Evolutionary conservation across 1,140 invertebrate species (phyloP), one percentile per base, ranked within the genome.

Genomic region (Halictus rubicundus): DNA sequence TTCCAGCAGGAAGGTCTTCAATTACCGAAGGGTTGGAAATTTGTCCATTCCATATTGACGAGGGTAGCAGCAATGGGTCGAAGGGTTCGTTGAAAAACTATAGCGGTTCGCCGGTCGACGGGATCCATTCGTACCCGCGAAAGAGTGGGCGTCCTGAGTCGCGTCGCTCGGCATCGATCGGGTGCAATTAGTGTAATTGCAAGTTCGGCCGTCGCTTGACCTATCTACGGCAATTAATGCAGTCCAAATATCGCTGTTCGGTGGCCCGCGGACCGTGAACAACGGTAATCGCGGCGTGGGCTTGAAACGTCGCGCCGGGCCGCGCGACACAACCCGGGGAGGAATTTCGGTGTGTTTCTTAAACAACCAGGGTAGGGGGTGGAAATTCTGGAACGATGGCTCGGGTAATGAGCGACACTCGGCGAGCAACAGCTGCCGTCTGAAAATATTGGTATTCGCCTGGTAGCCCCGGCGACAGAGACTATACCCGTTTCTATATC

Each of bases 391-490:
- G 64, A 66, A 66, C 16, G 27, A 25, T 42, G 42, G 46, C 39
- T 42, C 16, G 12, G 46, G 42, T 78, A 78, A 78, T 32, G 76
- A 78, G 57, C 46, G 60, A 42, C 46, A 27, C 59, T 70, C 68
- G 46, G 52, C 32, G 54, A 57, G 76, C 74, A 77, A 77, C 76
- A 78, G 76, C 76, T 72, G 76, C 14, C 23, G 59, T 59, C 42
- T 21, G 32, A 39, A 78, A 71, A 78, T 72, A 64, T 78, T 64
- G 42, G 5, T 57, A 16, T 46, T 49, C n/a, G n/a, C 54, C 4
- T 6, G 19, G 54, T n/a, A 37, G 25, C 10, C 1, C 1, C 25
- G 39, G 16, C 6, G 6, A n/a, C 12, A n/a, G 64, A 14, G 32
- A 32, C 32, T 32, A 32, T 32, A 32, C 32, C 32, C 32, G 32